Conservation (phyloP, 2,888 invertebrate species). For the Carterocephalus palaemon region DNA sequence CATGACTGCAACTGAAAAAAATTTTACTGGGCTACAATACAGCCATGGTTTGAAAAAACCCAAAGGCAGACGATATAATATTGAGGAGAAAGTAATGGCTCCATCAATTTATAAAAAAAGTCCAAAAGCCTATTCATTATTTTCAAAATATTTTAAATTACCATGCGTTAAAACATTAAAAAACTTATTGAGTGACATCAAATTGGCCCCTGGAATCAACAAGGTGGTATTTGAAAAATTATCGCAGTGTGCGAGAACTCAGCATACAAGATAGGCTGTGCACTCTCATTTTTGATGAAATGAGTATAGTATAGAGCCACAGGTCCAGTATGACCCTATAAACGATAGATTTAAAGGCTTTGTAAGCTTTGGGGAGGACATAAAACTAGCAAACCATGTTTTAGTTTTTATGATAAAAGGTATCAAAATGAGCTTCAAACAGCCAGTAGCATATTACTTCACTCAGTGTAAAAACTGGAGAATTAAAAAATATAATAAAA, state of each 20-base stretch:
- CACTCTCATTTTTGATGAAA: constrained; percentile 32
- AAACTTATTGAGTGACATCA: constrained; percentile 25
- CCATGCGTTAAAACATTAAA: not conserved
- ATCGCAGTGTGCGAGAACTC: constrained; percentile 21
- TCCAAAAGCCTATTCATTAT: not conserved
- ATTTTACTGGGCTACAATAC: not conserved
- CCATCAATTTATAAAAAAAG: not conserved
- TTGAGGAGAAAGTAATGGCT: not conserved
- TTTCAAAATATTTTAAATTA: not conserved
- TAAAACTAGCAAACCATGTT: constrained; percentile 30
- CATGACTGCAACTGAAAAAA: not conserved
- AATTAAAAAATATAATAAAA: no score
- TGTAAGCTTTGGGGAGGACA: constrained; percentile 13
- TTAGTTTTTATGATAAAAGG: constrained; percentile 37
- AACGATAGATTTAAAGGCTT: constrained; percentile 30
- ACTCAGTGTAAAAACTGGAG: constrained; percentile 28
- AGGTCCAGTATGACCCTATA: constrained; percentile 22
- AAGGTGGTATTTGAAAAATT: constrained; percentile 29
- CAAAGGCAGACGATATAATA: not conserved
- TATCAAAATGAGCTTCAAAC: constrained; percentile 31
- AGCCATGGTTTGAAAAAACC: not conserved
- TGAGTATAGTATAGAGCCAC: constrained; percentile 29
- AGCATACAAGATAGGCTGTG: constrained; percentile 18
- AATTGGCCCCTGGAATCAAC: constrained; percentile 29
- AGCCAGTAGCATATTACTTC: constrained; percentile 37